A percentile compares a stretch with the other conserved stretches of the same genome.
phyloP scores from a whole-genome alignment of 2,113 vertebrate species.

The Sarotherodon lohbergeri region DNA sequence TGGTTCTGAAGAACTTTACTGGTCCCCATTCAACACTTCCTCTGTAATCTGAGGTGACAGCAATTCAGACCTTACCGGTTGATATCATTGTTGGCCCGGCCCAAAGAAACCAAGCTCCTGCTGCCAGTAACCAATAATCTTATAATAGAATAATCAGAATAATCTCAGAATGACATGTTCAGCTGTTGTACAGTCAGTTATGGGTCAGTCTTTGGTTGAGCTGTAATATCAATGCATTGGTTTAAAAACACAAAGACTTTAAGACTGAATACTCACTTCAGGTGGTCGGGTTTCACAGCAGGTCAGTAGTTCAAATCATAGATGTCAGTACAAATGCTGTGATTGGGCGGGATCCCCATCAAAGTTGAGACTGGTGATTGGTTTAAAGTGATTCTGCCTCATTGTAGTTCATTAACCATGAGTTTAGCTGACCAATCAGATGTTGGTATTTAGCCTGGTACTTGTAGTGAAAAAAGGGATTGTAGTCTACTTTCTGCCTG shows the following conservation, averaged over 20 bases:
- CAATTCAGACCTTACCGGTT: not conserved
- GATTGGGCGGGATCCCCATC: not conserved
- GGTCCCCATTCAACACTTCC: not conserved
- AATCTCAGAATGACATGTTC: not conserved
- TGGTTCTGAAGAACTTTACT: not conserved
- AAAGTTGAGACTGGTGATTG: not conserved
- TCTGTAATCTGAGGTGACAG: not conserved
- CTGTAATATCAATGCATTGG: not conserved
- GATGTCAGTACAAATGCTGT: not conserved
- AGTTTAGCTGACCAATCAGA: conserved; percentile 9
- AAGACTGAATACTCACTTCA: conserved; percentile 22
- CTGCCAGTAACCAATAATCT: not conserved
- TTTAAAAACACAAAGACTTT: not conserved
- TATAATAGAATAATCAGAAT: not conserved
- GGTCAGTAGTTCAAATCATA: not conserved
- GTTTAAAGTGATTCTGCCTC: not conserved
- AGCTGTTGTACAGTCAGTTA: not conserved
- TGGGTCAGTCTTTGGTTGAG: not conserved
- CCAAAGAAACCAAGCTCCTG: not conserved
- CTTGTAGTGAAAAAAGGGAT: not conserved
- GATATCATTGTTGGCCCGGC: not conserved
- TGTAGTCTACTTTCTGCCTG: not conserved
- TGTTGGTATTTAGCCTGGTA: not conserved
- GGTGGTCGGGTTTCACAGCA: conserved; percentile 8
- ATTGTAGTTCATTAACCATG: conserved; percentile 7